Percentiles rank a stretch among this genome's conserved stretches.
phyloP scores from a whole-genome alignment of 2,797 vertebrate species.

The Dendrocincla tyrannina region DNA sequence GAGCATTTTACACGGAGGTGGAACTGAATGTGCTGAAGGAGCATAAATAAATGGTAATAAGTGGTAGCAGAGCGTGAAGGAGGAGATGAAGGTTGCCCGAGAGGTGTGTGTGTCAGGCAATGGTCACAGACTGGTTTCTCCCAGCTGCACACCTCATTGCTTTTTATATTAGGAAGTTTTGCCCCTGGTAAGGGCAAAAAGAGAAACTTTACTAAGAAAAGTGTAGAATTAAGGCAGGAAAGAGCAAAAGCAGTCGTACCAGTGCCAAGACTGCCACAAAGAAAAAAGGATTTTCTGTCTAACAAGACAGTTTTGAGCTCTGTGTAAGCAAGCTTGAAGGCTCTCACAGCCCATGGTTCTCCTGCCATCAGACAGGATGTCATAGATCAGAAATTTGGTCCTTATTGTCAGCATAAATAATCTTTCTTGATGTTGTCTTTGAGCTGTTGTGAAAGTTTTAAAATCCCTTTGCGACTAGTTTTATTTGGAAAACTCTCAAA shows the following conservation, averaged over 20 bases:
- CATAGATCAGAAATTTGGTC: background rate
- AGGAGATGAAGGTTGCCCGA: slow-evolving; percentile 11
- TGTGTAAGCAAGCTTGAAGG: background rate
- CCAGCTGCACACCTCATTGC: background rate
- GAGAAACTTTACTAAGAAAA: background rate
- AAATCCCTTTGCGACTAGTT: background rate
- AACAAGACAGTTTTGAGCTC: background rate
- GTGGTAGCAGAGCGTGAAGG: slow-evolving; percentile 19
- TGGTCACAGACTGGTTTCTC: background rate
- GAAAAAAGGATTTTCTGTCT: background rate
- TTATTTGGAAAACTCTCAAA: background rate
- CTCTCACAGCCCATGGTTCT: background rate
- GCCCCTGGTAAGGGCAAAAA: background rate
- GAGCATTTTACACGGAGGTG: background rate
- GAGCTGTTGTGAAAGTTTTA: background rate
- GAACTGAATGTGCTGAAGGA: background rate
- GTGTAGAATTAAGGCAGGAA: background rate
- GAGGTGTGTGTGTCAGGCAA: background rate
- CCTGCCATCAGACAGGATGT: background rate
- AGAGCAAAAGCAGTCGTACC: background rate
- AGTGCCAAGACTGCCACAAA: background rate
- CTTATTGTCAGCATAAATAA: background rate
- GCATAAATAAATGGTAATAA: slow-evolving; percentile 14
- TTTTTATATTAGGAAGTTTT: background rate
- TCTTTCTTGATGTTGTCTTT: background rate